Evolutionary conservation across 2,113 vertebrate genomes (phyloP), one percentile per base, ranked within the genome.

Genomic region (Heterotilapia buettikoferi): DNA sequence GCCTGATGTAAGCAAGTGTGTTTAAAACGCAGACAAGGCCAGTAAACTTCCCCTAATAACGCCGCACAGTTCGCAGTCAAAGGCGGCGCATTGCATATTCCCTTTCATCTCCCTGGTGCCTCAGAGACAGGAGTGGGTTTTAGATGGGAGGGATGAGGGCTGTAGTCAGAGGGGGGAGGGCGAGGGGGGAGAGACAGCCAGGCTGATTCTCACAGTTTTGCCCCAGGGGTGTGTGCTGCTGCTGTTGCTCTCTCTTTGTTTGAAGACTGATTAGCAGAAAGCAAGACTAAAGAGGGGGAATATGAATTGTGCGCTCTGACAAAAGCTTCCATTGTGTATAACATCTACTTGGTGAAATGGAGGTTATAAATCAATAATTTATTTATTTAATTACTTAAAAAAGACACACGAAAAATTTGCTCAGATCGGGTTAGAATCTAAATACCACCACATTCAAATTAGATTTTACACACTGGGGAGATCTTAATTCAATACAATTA

Each of bases 61-160:
- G 90, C 76, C 40, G 87, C 89, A 83, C 91, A 92, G 89, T 93
- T 94, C 90, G 85, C 90, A 94, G 94, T 93, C 94, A 92, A 88
- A 94, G 92, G 93, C 92, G 82, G 89, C 56, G 29, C 94, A 96
- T 97, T 87, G 86, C 84, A 80, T 88, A 97, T 97, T 96, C 96
- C 56, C 96, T 96, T 97, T 96, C 92, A 96, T 96, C 92, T 95
- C 71, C 43, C 54, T 86, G 84, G 90, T 56, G 94, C 94, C 94
- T 93, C 86, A 54, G 92, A 95, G 94, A 92, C 93, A 88, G 87
- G 91, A 94, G 95, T 85, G 91, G 89, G 90, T 89, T 89, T 66
- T 93, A 90, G 85, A 91, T 91, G 90, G 88, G 86, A 90, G 89
- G 91, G 85, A 90, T 89, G 90, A 93, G 90, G 93, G 83, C 86